These are phyloP conservation scores for Ptychodera flava DNA, from an alignment of 35 echinoderm and acorn worm genomes.

Conservation along the genomic window DNA sequence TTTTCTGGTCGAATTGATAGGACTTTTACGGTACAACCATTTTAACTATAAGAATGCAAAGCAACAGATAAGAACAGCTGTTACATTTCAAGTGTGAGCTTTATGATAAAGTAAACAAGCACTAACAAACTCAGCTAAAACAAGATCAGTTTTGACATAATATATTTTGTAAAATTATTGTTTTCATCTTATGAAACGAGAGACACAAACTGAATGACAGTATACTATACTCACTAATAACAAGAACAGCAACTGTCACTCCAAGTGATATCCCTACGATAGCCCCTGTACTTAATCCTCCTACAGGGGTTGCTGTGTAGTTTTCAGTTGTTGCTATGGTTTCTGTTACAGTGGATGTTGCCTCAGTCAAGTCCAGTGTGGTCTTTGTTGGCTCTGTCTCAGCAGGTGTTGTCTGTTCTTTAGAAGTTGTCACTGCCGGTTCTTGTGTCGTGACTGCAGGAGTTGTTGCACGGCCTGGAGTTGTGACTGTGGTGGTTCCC, in stretches of 20 bases:
- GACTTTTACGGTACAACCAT: too few relatives aligned
- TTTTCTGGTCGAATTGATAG: too few relatives aligned
- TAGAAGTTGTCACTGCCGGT: not conserved
- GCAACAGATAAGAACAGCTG: too few relatives aligned
- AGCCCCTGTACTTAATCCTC: not conserved
- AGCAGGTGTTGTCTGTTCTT: not conserved
- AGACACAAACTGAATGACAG: too few relatives aligned
- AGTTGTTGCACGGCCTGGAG: not conserved
- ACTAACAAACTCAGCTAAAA: too few relatives aligned
- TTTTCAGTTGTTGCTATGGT: not conserved
- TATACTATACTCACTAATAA: not conserved
- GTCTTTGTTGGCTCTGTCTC: not conserved
- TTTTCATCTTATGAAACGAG: too few relatives aligned
- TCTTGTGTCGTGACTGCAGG: not conserved
- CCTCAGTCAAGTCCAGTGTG: not conserved
- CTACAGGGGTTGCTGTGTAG: not conserved
- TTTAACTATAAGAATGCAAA: too few relatives aligned
- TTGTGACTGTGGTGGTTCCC: not conserved
- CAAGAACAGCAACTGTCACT: not conserved
- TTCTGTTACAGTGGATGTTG: not conserved
- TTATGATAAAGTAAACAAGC: too few relatives aligned
- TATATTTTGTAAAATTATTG: too few relatives aligned
- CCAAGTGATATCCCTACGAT: not conserved
- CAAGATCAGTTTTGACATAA: too few relatives aligned
- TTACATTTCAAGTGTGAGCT: too few relatives aligned